Conservation (phyloP, 2,797 vertebrate genomes). For the Carcharodon carcharias region DNA sequence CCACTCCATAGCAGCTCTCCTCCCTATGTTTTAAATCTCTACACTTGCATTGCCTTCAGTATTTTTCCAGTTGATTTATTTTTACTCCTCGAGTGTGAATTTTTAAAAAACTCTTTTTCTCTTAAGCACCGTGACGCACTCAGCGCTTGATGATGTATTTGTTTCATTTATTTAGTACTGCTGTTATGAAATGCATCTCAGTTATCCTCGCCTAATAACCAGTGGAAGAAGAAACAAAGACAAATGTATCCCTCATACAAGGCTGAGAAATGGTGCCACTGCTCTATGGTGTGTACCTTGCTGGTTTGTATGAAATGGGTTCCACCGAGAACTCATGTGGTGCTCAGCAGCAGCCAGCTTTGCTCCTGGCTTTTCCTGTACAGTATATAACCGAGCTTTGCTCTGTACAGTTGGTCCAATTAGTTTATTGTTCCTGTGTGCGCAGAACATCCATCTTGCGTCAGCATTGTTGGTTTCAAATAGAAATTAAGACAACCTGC, state of each 20-base stretch:
- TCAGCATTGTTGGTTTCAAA: background rate
- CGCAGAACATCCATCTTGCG: too few relatives aligned
- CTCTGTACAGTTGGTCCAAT: background rate
- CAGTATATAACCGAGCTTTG: background rate
- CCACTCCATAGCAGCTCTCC: background rate
- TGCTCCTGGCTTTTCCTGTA: too few relatives aligned
- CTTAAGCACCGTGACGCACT: background rate
- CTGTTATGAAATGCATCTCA: background rate
- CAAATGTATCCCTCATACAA: background rate
- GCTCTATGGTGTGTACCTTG: background rate
- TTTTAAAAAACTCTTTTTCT: background rate
- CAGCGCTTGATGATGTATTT: background rate
- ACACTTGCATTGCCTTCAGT: background rate
- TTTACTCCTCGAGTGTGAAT: background rate
- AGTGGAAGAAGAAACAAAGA: background rate
- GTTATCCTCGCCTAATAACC: background rate
- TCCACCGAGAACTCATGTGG: background rate
- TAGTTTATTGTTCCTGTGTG: background rate
- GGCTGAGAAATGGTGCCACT: background rate
- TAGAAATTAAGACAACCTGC: background rate
- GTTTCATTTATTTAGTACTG: background rate
- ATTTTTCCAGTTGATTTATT: background rate
- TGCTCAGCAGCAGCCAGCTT: background rate
- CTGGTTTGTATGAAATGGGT: background rate
- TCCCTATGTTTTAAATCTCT: background rate